Evolutionary conservation across 2,797 vertebrate genomes (phyloP), one percentile per base, ranked within the genome.

Genomic region (Gila robusta): DNA sequence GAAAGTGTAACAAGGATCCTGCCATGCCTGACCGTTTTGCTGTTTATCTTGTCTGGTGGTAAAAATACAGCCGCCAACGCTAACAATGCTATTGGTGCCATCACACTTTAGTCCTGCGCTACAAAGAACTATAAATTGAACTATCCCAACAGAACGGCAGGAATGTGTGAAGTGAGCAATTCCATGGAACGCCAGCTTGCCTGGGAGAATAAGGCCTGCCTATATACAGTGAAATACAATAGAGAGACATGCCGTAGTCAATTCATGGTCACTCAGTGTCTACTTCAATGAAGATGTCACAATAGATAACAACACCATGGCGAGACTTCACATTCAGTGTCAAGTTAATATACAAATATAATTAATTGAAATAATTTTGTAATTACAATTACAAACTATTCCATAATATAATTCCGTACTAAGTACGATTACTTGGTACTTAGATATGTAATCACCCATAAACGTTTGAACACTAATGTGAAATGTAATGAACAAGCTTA

Each of bases 161-260:
- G 91, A 93, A 91, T 90, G 91, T 72, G 77, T 92, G 88, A 88
- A 89, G 87, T 72, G 82, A 74, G 87, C 91, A 89, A 91, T 89
- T 91, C 92, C 66, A 49, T 74, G 81, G 86, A 90, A 89, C 84
- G 89, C 82, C 82, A 62, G 74, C 64, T 74, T 83, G 81, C 37
- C 91, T 81, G 87, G 8, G 83, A 90, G 84, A 62, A 76, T 83
- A 17, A 14, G 83, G 89, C 90, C 87, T 89, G 39, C 76, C 72
- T 71, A 71, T 72, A 79, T 85, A 79, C 83, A 79, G 77, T 74
- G 71, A 28, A 35, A 73, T 66, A 88, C 84, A 85, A 81, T 72
- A 82, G 71, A 87, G 88, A 79, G 47, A 88, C 90, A 87, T 66
- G 88, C 86, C 85, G 82, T 32, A 67, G 82, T 84, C 74, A 84